Evolutionary conservation across 2,113 vertebrate genomes (phyloP), one percentile per base, ranked within the genome.

Genomic region (Megaceryle maxima): DNA sequence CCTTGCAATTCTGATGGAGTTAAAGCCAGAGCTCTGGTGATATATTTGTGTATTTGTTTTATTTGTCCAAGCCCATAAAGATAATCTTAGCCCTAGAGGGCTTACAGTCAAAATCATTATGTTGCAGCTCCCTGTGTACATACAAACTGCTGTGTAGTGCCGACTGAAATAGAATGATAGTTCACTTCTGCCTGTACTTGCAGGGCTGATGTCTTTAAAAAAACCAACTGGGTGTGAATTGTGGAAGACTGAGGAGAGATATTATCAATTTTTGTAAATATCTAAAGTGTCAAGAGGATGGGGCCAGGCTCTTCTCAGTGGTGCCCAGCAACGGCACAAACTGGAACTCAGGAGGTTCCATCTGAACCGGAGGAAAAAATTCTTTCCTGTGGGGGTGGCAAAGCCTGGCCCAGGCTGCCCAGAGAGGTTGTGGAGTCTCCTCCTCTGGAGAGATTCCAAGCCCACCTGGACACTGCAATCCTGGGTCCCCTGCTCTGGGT

Each of bases 61-160:
- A 28, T 82, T 90, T 88, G 48, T 33, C 72, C 48, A 39, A 70
- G 22, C 10, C 41, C 51, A 39, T 60, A 62, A 81, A 88, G 46
- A 63, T 88, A 82, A 95, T 53, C 41, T 68, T 64, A 67, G 66
- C 69, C 86, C 80, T 44, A 26, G 56, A 90, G 88, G 88, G 33
- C 7, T 96, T 62, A 19, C 26, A 78, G 86, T 87, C 56, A n/a
- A 64, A 86, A 67, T 81, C 0, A 10, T 87, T 82, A 56, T 46
- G 53, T 67, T 48, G 66, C 74, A 87, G 70, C 16, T 82, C 46
- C 74, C 35, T 83, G 67, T 22, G 63, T 85, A 9, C 55, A 11
- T 8, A 43, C 10, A 14, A 39, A 13, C 29, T 28, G 50, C 57
- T 41, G n/a, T 2, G 48, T 5, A 86, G 66, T 4, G 5, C 33